Base-by-base conservation (phyloP, 2,888 invertebrate genomes). In the Eristalinus sepulchralis region DNA sequence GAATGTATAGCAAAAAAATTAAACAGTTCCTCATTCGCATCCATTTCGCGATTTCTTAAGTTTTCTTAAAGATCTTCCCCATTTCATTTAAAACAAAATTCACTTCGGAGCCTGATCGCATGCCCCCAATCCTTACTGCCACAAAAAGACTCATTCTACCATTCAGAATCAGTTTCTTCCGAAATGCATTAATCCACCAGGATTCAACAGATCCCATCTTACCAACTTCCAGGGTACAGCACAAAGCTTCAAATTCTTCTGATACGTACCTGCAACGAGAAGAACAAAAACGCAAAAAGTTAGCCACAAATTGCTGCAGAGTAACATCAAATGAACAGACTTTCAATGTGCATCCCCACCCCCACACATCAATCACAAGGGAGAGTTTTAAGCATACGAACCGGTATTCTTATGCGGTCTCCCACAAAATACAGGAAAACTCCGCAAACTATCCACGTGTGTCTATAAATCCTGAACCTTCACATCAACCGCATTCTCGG, bases 241-340 rank as follows among this genome's bases (percentile, higher is more conserved):
- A 47, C n/a, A 47, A 17, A 47, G 17, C 47, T n/a, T 17, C 47
- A 33, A 27, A n/a, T n/a, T n/a, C n/a, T 5, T 62, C 47, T 10
- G 22, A 47, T 67, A 76, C 73, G 11, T 73, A 73, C 73, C 73
- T 73, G 64, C 11, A 73, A 73, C 8, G 33, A 73, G 27, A 73
- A 57, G 47, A 47, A 17, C 8, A 47, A n/a, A 22, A 39, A 13
- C 1, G 1, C 8, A 17, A 47, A 47, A 47, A 47, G 17, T 8
- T 17, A 47, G 8, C 47, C 47, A 47, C 47, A 47, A 47, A 47
- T 47, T 47, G 17, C 47, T 47, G 17, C 17, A 17, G 47, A 47
- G 17, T 8, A n/a, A 17, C 17, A 17, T 17, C 5, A n/a, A 17
- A 47, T 17, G 47, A 17, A 17, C 17, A 1, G n/a, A 47, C 47